A percentile compares a stretch with the other conserved stretches of the same genome.
phyloP scores from a whole-genome alignment of 2,888 invertebrate genomes.

The Zygogramma bicolorata region DNA sequence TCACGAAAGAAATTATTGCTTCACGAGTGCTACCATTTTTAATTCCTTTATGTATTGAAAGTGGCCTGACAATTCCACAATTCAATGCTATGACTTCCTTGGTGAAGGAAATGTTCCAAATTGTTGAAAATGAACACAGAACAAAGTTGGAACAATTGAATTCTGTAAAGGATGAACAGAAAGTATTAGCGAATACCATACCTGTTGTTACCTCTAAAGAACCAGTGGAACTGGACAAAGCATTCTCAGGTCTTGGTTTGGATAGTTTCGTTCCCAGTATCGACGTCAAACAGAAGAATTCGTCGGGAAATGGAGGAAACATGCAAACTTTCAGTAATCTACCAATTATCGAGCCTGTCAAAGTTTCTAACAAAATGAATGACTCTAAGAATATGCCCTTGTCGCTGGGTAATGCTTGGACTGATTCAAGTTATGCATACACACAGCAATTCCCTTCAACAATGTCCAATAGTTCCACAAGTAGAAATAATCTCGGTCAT shows the following conservation, averaged over 20 bases:
- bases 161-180: conserved; percentile 81
- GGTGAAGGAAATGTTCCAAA: conserved; percentile 90
- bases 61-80: conserved; percentile 89
- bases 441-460: neutral
- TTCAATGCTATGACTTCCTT: conserved; percentile 89
- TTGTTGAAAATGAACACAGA: conserved; percentile 92
- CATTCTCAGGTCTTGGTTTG: conserved; percentile 75
- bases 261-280: conserved; percentile 64
- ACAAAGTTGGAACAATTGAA: conserved; percentile 91
- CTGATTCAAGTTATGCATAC: neutral
- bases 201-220: conserved; percentile 63
- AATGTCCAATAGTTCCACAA: neutral
- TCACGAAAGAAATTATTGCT: conserved; percentile 94
- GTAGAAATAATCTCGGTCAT: neutral
- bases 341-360: conserved; percentile 47
- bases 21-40: conserved; percentile 93
- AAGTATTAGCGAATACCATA: conserved; percentile 70
- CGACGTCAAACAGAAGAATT: conserved; percentile 75
- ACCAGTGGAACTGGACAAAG: conserved; percentile 67
- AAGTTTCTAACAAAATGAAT: conserved; percentile 8
- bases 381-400: conserved; percentile 55
- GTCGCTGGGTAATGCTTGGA: conserved; percentile 53
- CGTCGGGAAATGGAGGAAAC: conserved; percentile 80
- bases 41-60: conserved; percentile 92
- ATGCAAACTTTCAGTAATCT: conserved; percentile 72